These are phyloP conservation scores for Ciconia boyciana DNA, from an alignment of 2,113 vertebrate species.

Conservation along the genomic window DNA sequence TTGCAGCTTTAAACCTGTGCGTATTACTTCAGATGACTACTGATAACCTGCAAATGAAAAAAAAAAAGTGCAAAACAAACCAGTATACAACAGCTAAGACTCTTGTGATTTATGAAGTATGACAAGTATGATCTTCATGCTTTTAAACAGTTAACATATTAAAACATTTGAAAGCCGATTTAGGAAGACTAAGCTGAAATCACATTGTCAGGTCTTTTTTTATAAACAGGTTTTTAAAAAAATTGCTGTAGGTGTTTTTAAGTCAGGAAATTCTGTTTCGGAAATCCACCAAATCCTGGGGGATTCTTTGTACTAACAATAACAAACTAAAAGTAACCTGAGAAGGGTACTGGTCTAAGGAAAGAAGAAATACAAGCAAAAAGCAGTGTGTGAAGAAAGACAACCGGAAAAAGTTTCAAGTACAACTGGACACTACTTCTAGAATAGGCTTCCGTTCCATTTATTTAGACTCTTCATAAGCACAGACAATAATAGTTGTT, in stretches of 20 bases:
- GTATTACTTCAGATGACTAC: not conserved
- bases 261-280: not conserved
- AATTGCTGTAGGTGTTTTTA: not conserved
- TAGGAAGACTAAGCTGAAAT: not conserved
- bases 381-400: not conserved
- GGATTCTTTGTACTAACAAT: not conserved
- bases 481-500: not conserved
- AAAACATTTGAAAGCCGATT: not conserved
- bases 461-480: not conserved
- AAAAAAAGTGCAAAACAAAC: not conserved
- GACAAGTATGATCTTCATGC: not conserved
- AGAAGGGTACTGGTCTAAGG: not conserved
- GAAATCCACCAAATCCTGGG: not conserved
- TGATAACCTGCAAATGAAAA: not conserved
- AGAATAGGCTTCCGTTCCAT: not conserved
- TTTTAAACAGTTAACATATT: not conserved
- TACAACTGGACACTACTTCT: not conserved
- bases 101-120: not conserved
- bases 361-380: not conserved
- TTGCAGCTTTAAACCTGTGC: not conserved
- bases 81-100: not conserved
- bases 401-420: not conserved
- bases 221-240: not conserved
- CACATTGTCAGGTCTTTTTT: not conserved
- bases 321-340: not conserved